phyloP scores from a whole-genome alignment of 2,113 vertebrate genomes.

The Sorex fumeus region DNA sequence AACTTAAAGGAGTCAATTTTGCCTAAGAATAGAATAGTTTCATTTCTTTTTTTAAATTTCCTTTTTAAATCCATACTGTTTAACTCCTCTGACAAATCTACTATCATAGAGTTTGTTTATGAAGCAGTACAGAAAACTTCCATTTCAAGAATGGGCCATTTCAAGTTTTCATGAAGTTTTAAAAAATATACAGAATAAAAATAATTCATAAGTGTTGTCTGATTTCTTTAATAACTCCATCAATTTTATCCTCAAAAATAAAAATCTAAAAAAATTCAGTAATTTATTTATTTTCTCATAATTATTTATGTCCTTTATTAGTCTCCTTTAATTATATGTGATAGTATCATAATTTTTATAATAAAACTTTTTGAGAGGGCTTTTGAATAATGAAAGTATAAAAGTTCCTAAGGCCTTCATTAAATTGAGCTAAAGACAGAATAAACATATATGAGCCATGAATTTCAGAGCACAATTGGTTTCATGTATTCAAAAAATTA shows the following conservation, averaged over 20 bases:
- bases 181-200: too few species aligned
- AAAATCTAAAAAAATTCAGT: slow-evolving; percentile 64
- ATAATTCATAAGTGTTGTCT: too few species aligned
- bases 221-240: slow-evolving; percentile 53
- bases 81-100: slow-evolving; percentile 30
- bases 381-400: slow-evolving; percentile 63
- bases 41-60: neutral
- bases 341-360: slow-evolving; percentile 33
- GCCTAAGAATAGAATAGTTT: slow-evolving; percentile 60
- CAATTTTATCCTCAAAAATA: slow-evolving; percentile 42
- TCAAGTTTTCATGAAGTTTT: neutral
- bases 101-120: slow-evolving; percentile 59
- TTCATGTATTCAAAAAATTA: slow-evolving; percentile 78
- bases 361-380: slow-evolving; percentile 39
- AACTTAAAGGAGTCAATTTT: slow-evolving; percentile 40
- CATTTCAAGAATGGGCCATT: too few species aligned
- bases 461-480: slow-evolving; percentile 56
- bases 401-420: slow-evolving; percentile 68
- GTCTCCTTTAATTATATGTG: slow-evolving; percentile 51
- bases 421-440: slow-evolving; percentile 61
- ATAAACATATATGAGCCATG: slow-evolving; percentile 16
- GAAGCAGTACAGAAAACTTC: neutral
- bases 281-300: slow-evolving; percentile 62
- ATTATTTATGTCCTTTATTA: slow-evolving; percentile 39
- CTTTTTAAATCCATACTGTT: slow-evolving; percentile 14